Percentiles rank a stretch among this genome's conserved stretches.
phyloP scores from a whole-genome alignment of 1,140 invertebrate genomes.

The Heliconius himera region DNA sequence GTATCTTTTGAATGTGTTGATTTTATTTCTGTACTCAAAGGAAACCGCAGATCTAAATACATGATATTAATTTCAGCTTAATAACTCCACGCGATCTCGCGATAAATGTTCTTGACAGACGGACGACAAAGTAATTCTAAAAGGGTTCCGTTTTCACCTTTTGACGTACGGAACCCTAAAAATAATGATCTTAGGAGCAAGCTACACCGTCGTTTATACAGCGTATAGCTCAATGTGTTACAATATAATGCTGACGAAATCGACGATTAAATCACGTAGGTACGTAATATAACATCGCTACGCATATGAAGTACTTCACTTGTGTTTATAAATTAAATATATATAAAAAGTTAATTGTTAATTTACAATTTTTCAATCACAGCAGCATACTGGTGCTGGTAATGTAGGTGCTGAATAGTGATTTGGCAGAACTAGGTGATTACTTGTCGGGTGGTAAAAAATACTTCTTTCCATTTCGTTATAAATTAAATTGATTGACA shows the following conservation, averaged over 20 bases:
- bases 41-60: not conserved
- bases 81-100: too few relatives aligned
- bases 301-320: not conserved
- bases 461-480: not conserved
- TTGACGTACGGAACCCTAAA: too few relatives aligned
- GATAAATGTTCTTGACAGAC: too few relatives aligned
- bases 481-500: not conserved
- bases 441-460: slow-evolving; percentile 3
- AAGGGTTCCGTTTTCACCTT: too few relatives aligned
- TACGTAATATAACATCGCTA: not conserved
- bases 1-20: too few relatives aligned
- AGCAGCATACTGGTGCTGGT: not conserved
- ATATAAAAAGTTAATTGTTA: slow-evolving; percentile 26
- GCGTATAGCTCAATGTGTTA: not conserved
- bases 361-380: slow-evolving; percentile 28
- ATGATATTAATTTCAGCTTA: not conserved
- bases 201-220: not conserved
- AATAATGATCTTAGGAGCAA: not conserved
- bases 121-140: too few relatives aligned
- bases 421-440: slow-evolving; percentile 25
- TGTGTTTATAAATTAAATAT: slow-evolving; percentile 10
- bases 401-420: slow-evolving; percentile 18
- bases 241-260: slow-evolving; percentile 8
- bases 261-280: slow-evolving; percentile 11
- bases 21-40: too few relatives aligned